These are phyloP conservation scores for Dipodomys ordii DNA, from an alignment of 2,113 vertebrate genomes.

Conservation along the genomic window DNA sequence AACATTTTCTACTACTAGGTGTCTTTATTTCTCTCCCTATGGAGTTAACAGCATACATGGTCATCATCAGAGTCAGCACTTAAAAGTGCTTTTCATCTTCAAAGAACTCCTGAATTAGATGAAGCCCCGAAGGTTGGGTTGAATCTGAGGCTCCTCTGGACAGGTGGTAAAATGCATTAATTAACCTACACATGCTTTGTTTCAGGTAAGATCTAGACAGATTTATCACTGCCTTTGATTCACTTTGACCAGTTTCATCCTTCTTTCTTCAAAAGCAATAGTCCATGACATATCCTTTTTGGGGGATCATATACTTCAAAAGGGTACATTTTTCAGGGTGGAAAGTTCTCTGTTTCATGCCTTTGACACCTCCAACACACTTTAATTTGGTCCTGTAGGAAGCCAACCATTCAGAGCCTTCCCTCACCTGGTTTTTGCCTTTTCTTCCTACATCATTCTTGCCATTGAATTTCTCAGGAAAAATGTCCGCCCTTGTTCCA, in stretches of 20 bases:
- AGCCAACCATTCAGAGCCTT: not conserved
- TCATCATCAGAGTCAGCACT: conserved; percentile 49
- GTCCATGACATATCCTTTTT: not conserved
- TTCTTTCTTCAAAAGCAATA: conserved; percentile 54
- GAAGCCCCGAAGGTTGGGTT: conserved; percentile 15
- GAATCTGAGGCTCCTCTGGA: not conserved
- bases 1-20: conserved; percentile 34
- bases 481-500: not conserved
- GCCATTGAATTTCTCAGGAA: not conserved
- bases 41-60: conserved; percentile 9
- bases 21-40: conserved; percentile 55
- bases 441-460: not conserved
- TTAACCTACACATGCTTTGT: conserved; percentile 37
- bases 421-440: not conserved
- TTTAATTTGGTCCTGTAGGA: conserved; percentile 27
- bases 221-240: conserved; percentile 64
- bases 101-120: conserved; percentile 39
- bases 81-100: conserved; percentile 74
- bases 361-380: not conserved
- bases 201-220: conserved; percentile 49
- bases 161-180: conserved; percentile 55
- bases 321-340: not conserved
- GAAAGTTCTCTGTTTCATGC: not conserved
- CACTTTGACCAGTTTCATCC: conserved; percentile 28
- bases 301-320: not conserved